These are phyloP conservation scores for Triops cancriformis DNA, from an alignment of 1,140 invertebrate species.

Conservation along the genomic window DNA sequence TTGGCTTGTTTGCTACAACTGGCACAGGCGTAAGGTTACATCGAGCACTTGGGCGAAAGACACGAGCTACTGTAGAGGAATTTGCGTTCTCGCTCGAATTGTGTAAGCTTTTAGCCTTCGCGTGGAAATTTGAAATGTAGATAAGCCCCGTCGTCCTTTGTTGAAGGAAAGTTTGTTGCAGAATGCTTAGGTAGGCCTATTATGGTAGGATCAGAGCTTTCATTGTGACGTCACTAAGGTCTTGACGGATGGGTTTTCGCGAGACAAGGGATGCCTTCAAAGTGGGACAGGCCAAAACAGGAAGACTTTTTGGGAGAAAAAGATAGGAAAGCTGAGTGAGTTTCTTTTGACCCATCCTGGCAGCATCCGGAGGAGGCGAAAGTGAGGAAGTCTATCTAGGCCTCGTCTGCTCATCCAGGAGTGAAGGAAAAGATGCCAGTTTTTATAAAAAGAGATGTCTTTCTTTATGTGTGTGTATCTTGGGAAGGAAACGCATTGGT, in stretches of 20 bases:
- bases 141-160: too few relatives aligned
- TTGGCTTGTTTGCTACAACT: too few relatives aligned
- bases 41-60: too few relatives aligned
- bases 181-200: too few relatives aligned
- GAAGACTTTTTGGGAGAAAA: not conserved
- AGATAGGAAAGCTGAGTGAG: not conserved
- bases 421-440: not conserved
- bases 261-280: not conserved
- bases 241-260: conserved; percentile 9
- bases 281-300: not conserved
- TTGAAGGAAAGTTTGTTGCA: too few relatives aligned
- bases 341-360: not conserved
- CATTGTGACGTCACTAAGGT: not conserved
- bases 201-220: not conserved
- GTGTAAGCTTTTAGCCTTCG: too few relatives aligned
- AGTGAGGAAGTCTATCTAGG: not conserved
- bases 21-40: too few relatives aligned
- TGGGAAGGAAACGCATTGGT: not conserved
- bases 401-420: not conserved
- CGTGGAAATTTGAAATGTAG: too few relatives aligned
- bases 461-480: not conserved
- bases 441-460: not conserved
- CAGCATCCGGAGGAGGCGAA: not conserved
- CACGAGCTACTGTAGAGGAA: too few relatives aligned
- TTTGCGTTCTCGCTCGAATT: too few relatives aligned